Base-by-base conservation (phyloP, 2,888 invertebrate species). In the Lamproptera curius region DNA sequence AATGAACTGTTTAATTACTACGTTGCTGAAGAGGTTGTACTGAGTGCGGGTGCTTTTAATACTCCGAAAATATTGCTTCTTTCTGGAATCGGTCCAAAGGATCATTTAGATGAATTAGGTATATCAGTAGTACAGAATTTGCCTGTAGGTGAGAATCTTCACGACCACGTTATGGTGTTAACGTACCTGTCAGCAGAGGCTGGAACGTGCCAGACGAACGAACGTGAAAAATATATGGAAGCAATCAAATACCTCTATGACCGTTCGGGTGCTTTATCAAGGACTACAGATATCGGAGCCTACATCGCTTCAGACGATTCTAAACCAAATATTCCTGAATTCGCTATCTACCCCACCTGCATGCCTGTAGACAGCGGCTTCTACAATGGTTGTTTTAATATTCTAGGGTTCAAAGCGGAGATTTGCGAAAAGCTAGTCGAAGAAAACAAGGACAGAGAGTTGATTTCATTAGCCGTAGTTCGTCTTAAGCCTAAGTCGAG, bases 11-110 rank as follows among this genome's bases (percentile, higher is more conserved):
- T 65, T 9, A 37, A 58, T 8, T 73, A 73, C 31, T 74, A 63
- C 39, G 73, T 71, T 0, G 54, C 63, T 1, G 73, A 66, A 37
- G 84, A 84, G 57, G 71, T 84, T 0, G 63, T 84, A 10, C 14
- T 80, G n/a, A 69, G 77, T 1, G 75, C 84, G 0, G 84, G 84
- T 0, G 70, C 80, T 0, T 82, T 78, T 38, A 84, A 83, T 51
- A 73, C 80, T 10, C 65, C 84, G 0, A 82, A 85, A 57, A 50
- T 84, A 11, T 48, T 85, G 37, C 58, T 81, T 45, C 61, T 82
- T 0, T 84, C 84, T 0, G 84, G 84, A 1, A 60, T 85, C 9
- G 84, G 84, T 0, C 80, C 81, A 0, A 67, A 63, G 43, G 49
- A 67, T 0, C 68, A 72, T 46, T 61, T 84, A 14, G 44, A 65